Evolutionary conservation across 2,888 invertebrate genomes (phyloP), one percentile per base, ranked within the genome.

Genomic region (Acanthoscelides obtectus): DNA sequence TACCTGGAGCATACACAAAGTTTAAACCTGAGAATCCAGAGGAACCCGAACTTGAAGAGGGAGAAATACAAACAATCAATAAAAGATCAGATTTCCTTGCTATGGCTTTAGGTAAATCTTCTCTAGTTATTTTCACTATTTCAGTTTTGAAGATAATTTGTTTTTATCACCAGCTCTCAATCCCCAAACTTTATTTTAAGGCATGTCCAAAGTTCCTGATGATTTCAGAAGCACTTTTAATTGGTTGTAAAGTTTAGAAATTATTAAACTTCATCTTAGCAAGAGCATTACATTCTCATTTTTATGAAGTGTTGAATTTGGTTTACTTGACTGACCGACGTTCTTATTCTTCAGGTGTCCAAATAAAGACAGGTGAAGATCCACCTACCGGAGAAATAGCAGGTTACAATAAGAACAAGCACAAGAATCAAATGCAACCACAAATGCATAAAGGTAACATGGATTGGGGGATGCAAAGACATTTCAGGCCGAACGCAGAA

Each of bases 21-120:
- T 78, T 77, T 27, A 79, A 76, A 69, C 77, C 75, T 64, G 45
- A 45, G 1, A 45, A 45, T 12, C 45, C 45, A 12, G 45, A 45
- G 12, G 80, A 74, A 19, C 71, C 72, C 25, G 76, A 77, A 63
- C 71, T 75, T 64, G 72, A 68, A 69, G 75, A 71, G 70, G 73
- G 75, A 69, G 75, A 78, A 64, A 70, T 72, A 72, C 71, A 75
- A 76, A 69, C 76, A 79, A 45, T 76, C 20, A 82, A 83, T 70
- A 82, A 84, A 69, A 82, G 85, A 74, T 86, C 86, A 0, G 87
- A 89, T 67, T 87, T 88, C 70, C 82, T 90, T 75, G 90, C 90
- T 0, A 82, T 87, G 76, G 90, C 90, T 2, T 83, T 90, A 22
- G 76, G 76, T 76, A 72, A 66, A 17, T 5, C 6, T 25, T 25